Evolutionary conservation across 2,888 invertebrate genomes (phyloP).

Genomic region (Axea sp.): DNA sequence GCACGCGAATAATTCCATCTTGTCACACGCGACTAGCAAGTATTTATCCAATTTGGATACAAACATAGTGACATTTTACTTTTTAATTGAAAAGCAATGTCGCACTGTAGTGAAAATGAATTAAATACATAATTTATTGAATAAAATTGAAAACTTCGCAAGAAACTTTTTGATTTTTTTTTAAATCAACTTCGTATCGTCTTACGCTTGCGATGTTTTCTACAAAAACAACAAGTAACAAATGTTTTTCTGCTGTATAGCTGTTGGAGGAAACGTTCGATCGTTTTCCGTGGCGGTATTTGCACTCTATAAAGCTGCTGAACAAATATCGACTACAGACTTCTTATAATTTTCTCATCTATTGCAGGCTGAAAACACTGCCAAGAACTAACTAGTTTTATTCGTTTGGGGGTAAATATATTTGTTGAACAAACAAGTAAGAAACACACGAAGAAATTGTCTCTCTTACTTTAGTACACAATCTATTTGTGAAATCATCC

Average conservation of each 20-base stretch:
- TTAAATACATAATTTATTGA: constrained; percentile 32
- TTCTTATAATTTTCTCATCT: constrained; percentile 62
- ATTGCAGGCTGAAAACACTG: constrained; percentile 57
- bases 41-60: constrained; percentile 27
- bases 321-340: constrained; percentile 62
- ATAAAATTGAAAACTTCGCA: background rate
- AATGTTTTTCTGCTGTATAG: constrained; percentile 58
- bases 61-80: constrained; percentile 7
- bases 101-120: too few species aligned
- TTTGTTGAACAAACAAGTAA: constrained; percentile 59
- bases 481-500: constrained; percentile 47
- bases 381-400: constrained; percentile 56
- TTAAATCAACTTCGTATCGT: constrained; percentile 46
- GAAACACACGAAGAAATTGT: constrained; percentile 55
- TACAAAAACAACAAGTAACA: constrained; percentile 58
- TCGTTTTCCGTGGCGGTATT: constrained; percentile 54
- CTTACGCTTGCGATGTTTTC: constrained; percentile 43
- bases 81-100: too few species aligned
- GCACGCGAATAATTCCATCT: background rate
- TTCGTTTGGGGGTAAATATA: constrained; percentile 55
- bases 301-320: constrained; percentile 60
- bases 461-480: constrained; percentile 41
- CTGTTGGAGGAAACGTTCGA: constrained; percentile 60
- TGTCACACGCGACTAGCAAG: constrained; percentile 16
- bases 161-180: constrained; percentile 6